These are phyloP conservation scores for Hypsopygia costalis DNA, from an alignment of 2,888 invertebrate species.

Conservation along the genomic window DNA sequence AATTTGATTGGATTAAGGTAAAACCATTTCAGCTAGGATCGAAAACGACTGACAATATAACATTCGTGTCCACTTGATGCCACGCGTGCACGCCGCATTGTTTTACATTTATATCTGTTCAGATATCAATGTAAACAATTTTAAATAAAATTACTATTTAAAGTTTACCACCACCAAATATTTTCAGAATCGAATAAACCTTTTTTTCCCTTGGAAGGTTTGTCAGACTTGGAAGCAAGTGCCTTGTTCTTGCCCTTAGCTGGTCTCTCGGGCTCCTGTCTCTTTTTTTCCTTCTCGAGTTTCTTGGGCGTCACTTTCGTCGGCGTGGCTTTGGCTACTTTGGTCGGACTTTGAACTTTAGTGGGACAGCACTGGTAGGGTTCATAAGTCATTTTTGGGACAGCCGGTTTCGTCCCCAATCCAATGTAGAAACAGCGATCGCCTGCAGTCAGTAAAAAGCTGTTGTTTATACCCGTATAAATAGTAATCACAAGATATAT, in stretches of 20 bases:
- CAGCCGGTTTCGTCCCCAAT: constrained; percentile 91
- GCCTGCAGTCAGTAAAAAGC: constrained; percentile 96
- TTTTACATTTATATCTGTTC: constrained; percentile 49
- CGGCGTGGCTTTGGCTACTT: constrained; percentile 88
- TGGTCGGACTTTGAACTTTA: constrained; percentile 88
- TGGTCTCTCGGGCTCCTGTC: constrained; percentile 48
- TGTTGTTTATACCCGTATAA: constrained; percentile 82
- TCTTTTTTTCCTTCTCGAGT: constrained; percentile 65
- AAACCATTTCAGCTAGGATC: constrained; percentile 40
- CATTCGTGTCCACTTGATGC: constrained; percentile 72
- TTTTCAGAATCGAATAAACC: constrained; percentile 93
- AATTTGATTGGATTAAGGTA: constrained; percentile 43
- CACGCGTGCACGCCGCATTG: constrained; percentile 47
- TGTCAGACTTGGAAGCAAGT: constrained; percentile 76
- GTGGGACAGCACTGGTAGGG: constrained; percentile 96
- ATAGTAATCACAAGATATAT: constrained; percentile 48
- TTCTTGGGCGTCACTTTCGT: constrained; percentile 81
- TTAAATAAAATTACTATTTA: constrained; percentile 38
- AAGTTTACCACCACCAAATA: constrained; percentile 89
- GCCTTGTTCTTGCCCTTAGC: constrained; percentile 74
- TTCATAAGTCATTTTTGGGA: constrained; percentile 89
- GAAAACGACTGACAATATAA: constrained; percentile 36
- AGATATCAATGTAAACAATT: constrained; percentile 48
- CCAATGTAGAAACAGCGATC: constrained; percentile 98
- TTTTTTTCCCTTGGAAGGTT: constrained; percentile 84